Evolutionary conservation across 2,888 invertebrate genomes (phyloP), one percentile per base, ranked within the genome.

Genomic region (Epiperipatus broadwayi): DNA sequence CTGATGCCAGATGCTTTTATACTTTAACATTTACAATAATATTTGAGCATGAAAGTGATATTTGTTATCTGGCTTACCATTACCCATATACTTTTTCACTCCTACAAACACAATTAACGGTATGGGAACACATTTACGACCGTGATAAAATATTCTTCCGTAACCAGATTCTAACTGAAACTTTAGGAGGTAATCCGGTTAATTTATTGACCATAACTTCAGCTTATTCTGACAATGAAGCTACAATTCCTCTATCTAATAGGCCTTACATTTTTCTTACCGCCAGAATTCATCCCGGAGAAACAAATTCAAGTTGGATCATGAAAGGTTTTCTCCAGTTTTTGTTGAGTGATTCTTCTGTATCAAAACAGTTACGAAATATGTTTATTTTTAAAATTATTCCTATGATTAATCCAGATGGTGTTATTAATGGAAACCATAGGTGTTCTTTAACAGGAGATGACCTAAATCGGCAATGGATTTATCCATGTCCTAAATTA

Each of bases 321-420:
- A 79, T 84, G 77, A 75, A 78, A 56, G 83, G 65, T 58, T 42
- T 75, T 1, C 60, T 81, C 38, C 66, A 70, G 39, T 71, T 66
- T 48, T 60, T 81, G 40, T 58, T 78, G 32, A 67, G 69, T 16
- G 64, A 65, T 51, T 61, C 69, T 5, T 51, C 62, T 2, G 59
- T 64, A 10, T 73, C 76, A 2, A 60, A 63, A 8, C 65, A 67
- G 12, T 63, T 78, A 1, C 64, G 79, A 8, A 68, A 73, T 48
- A 68, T 69, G 49, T 80, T 72, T 57, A 69, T 83, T 47, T 79
- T 84, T 67, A 83, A 83, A 61, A 70, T 84, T 43, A 70, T 84
- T 21, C 83, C 83, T 4, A 83, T 84, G 80, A 68, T 84, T 47
- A 84, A 84, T 59, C 75, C 78, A 14, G 83, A 83, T 54, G 83